These are phyloP conservation scores for Sisor rabdophorus DNA, from an alignment of 2,113 vertebrate species.

Conservation along the genomic window DNA sequence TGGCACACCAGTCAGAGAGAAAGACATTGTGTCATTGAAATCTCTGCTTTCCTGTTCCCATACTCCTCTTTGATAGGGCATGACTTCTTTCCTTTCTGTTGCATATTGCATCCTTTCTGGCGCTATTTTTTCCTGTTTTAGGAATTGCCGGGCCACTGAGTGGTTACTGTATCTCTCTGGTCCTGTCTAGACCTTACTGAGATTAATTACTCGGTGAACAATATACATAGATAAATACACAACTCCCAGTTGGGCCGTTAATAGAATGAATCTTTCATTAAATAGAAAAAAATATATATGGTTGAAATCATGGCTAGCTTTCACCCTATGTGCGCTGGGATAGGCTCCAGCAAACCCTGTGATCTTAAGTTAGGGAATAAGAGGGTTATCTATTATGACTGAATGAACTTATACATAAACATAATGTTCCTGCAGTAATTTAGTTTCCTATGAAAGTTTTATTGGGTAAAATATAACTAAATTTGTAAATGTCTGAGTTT, in stretches of 20 bases:
- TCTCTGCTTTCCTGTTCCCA: slow-evolving; percentile 51
- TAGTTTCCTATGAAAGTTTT: too few species aligned
- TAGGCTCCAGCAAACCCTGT: too few species aligned
- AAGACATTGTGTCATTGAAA: slow-evolving; percentile 39
- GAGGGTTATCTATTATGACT: too few species aligned
- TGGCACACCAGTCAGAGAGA: slow-evolving; percentile 16
- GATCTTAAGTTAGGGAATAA: too few species aligned
- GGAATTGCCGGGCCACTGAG: slow-evolving; percentile 37
- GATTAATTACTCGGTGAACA: background rate
- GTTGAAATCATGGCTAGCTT: too few species aligned
- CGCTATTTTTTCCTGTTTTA: slow-evolving; percentile 46
- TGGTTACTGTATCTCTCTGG: background rate
- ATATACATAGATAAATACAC: background rate
- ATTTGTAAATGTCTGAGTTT: too few species aligned
- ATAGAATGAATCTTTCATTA: background rate
- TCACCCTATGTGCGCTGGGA: too few species aligned
- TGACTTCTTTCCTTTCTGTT: slow-evolving; percentile 47
- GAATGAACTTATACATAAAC: too few species aligned
- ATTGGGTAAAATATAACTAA: too few species aligned
- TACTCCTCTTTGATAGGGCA: slow-evolving; percentile 57
- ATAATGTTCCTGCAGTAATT: too few species aligned
- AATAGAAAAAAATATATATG: background rate
- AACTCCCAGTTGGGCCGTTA: background rate
- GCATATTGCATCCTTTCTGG: slow-evolving; percentile 31
- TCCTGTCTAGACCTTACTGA: background rate